phyloP scores from a whole-genome alignment of 2,888 invertebrate genomes.

The Drosophila leonis region DNA sequence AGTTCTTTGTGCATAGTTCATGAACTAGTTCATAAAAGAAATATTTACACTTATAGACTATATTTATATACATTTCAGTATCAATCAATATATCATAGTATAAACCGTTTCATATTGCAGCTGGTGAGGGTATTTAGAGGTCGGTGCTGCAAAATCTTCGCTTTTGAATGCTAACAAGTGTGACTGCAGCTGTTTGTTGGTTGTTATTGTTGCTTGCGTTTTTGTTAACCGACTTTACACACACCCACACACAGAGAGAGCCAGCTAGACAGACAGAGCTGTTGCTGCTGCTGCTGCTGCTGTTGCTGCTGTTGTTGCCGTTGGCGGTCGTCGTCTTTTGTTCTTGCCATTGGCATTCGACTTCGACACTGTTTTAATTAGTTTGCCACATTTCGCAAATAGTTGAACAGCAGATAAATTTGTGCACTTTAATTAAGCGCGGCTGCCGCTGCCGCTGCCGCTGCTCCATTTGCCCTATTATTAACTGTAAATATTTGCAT shows the following conservation, averaged over 20 bases:
- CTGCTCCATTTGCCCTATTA: slow-evolving; percentile 28
- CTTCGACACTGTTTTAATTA: slow-evolving; percentile 76
- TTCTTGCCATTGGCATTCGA: slow-evolving; percentile 78
- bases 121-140: background rate
- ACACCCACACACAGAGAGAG: slow-evolving; percentile 7
- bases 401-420: slow-evolving; percentile 74
- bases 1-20: no score
- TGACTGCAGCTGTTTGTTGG: slow-evolving; percentile 35
- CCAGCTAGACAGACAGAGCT: slow-evolving; percentile 6
- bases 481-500: slow-evolving; percentile 65
- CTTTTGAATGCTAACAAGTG: slow-evolving; percentile 55
- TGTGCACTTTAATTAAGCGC: slow-evolving; percentile 64
- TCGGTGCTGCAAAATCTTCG: background rate
- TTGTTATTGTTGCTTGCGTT: slow-evolving; percentile 41
- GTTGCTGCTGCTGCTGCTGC: background rate
- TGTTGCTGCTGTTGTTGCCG: slow-evolving; percentile 9
- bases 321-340: slow-evolving; percentile 65
- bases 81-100: no score
- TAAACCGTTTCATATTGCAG: no score
- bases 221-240: slow-evolving; percentile 50
- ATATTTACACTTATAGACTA: no score
- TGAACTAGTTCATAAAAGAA: no score
- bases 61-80: no score
- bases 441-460: slow-evolving; percentile 11
- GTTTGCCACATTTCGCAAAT: slow-evolving; percentile 78